Percentiles rank a stretch among this genome's conserved stretches.
phyloP scores from a whole-genome alignment of 2,888 invertebrate species.

The Leptopilina syphax region DNA sequence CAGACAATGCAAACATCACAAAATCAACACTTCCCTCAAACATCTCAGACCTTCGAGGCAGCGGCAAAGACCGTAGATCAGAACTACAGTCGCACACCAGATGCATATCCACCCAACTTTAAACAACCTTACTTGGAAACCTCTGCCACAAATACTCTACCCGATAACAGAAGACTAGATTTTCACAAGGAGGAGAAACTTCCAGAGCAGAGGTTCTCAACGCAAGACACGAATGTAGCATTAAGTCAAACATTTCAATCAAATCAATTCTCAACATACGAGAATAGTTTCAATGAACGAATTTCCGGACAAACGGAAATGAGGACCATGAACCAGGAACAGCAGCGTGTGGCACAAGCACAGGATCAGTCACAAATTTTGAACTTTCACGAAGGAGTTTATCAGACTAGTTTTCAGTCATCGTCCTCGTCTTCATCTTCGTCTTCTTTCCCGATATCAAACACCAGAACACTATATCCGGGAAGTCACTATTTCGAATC shows the following conservation, averaged over 20 bases:
- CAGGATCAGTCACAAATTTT: constrained; percentile 69
- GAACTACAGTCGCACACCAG: constrained; percentile 56
- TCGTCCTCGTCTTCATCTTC: constrained; percentile 46
- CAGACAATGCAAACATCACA: constrained; percentile 54
- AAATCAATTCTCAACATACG: constrained; percentile 66
- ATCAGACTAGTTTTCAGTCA: constrained; percentile 70
- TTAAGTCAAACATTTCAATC: constrained; percentile 69
- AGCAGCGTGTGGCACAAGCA: constrained; percentile 41
- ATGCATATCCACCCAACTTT: constrained; percentile 52
- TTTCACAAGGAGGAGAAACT: constrained; percentile 57
- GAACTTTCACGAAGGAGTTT: constrained; percentile 70
- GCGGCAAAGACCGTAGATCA: constrained; percentile 57
- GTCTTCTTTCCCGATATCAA: constrained; percentile 69
- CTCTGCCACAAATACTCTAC: constrained; percentile 32
- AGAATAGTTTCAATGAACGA: constrained; percentile 65
- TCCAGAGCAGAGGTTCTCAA: constrained; percentile 50
- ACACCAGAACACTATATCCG: constrained; percentile 71
- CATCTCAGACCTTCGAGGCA: constrained; percentile 59
- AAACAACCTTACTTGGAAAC: constrained; percentile 48
- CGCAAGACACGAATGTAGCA: constrained; percentile 61
- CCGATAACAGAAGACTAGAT: constrained; percentile 40
- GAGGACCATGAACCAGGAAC: constrained; percentile 52
- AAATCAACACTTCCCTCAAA: constrained; percentile 61
- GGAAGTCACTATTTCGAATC: constrained; percentile 69
- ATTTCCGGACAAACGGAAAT: constrained; percentile 56